Base-by-base conservation (phyloP, 1,140 invertebrate genomes). In the Agraylea sexmaculata region DNA sequence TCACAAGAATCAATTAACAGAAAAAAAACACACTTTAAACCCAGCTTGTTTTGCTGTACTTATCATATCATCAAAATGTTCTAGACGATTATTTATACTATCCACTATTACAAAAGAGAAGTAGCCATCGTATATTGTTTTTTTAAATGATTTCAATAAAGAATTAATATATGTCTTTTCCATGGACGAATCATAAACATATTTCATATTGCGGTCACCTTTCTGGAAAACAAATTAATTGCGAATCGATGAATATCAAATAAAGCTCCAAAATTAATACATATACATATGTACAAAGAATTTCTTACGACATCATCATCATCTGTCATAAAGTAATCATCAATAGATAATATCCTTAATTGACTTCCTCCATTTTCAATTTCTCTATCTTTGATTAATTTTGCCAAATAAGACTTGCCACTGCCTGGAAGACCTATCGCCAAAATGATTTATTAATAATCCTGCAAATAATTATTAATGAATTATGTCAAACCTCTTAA, bases 251-350 rank as follows among this genome's bases (percentile, higher is more conserved):
- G 19, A 27, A 17, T 40, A 7, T 5, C 4, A 38, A 25, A 21
- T 16, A 22, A 4, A 39, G n/a, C 18, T 42, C 11, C n/a, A 22
- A 42, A 47, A 46, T 35, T 32, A 29, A 43, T 30, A 23, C 42
- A 41, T 37, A 16, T 15, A 42, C 27, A 22, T 37, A 27, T 42
- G 22, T 30, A 31, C 28, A 54, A 23, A 17, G 22, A 4, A n/a
- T 7, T 27, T 38, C 16, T 30, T 10, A 32, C 8, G n/a, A 21
- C 50, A 45, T 44, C 56, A 78, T 76, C 65, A 77, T 79, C 75
- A 68, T 95, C 91, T 30, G 83, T 78, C 64, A 94, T 83, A 53
- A 94, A 96, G 61, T 96, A 97, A 68, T 97, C 91, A 64, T 97
- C 91, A 28, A 97, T 73, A 46, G 86, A 90, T 37, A 96, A 71